phyloP scores from a whole-genome alignment of 2,113 vertebrate genomes.

The Narcine bancroftii region DNA sequence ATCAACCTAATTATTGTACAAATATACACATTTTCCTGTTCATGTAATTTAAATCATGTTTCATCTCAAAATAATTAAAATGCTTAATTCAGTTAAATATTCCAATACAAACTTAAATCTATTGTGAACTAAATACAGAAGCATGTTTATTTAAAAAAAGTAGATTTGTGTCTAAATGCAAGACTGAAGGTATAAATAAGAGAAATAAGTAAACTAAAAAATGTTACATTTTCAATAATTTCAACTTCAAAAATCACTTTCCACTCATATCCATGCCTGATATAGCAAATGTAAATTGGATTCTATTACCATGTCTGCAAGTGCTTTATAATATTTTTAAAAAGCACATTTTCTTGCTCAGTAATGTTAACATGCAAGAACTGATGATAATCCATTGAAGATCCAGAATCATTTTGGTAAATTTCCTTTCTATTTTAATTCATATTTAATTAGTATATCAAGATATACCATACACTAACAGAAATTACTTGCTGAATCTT shows the following conservation, averaged over 20 bases:
- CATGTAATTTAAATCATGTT: slow-evolving; percentile 4
- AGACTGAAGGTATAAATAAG: neutral
- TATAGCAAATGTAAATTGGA: neutral
- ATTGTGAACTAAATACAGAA: neutral
- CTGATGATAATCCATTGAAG: neutral
- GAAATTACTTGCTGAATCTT: slow-evolving; percentile 71
- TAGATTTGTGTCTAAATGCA: neutral
- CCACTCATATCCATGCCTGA: neutral
- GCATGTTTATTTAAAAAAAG: neutral
- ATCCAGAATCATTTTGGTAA: neutral
- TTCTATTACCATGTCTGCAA: neutral
- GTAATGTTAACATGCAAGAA: neutral
- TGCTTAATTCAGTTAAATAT: slow-evolving; percentile 14
- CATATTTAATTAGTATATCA: slow-evolving; percentile 71
- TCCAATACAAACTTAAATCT: neutral
- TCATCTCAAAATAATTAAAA: slow-evolving; percentile 28
- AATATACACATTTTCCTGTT: slow-evolving; percentile 11
- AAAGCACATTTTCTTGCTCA: neutral
- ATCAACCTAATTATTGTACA: slow-evolving; percentile 8
- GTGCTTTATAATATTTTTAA: neutral
- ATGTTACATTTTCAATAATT: neutral
- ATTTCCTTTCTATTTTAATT: slow-evolving; percentile 12
- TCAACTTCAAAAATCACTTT: neutral
- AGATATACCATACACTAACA: slow-evolving; percentile 55
- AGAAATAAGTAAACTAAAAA: neutral